Percentiles rank a stretch among this genome's conserved stretches.
These are phyloP conservation scores for Eulemur macaco DNA, from an alignment of 2,113 vertebrate genomes.

Conservation along the genomic window DNA sequence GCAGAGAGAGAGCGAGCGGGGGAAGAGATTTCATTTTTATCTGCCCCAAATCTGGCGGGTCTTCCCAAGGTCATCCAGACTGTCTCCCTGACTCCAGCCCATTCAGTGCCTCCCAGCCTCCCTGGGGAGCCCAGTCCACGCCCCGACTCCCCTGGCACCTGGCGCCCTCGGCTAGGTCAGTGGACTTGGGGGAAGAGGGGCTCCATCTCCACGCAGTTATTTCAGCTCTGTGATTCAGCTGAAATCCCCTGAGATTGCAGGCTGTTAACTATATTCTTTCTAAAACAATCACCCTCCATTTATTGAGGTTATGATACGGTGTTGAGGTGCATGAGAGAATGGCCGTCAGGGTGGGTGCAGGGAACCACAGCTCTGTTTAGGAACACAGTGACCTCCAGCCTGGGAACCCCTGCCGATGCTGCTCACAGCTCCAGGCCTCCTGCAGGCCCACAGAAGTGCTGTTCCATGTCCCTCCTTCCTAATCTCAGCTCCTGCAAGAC, in stretches of 20 bases:
- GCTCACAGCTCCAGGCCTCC: not conserved
- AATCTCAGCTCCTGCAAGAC: not conserved
- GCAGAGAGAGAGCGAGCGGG: not conserved
- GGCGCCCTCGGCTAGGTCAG: not conserved
- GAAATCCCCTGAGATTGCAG: conserved; percentile 17
- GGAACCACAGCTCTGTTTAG: not conserved
- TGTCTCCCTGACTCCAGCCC: not conserved
- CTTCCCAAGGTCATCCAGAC: not conserved
- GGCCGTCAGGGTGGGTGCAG: not conserved
- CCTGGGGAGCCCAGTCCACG: not conserved
- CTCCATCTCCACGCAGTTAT: not conserved
- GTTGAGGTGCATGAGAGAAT: not conserved
- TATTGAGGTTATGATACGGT: not conserved
- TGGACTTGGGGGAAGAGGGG: not conserved
- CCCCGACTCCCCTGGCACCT: not conserved
- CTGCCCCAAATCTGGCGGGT: not conserved
- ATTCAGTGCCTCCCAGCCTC: not conserved
- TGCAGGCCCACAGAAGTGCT: not conserved
- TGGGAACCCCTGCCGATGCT: not conserved
- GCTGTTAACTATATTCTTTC: not conserved
- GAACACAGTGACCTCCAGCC: not conserved
- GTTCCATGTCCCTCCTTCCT: not conserved
- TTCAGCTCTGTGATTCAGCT: not conserved
- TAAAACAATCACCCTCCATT: conserved; percentile 50
- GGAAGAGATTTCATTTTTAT: conserved; percentile 1